These are phyloP conservation scores for Laothoe populi DNA, from an alignment of 2,888 invertebrate genomes.

Conservation along the genomic window DNA sequence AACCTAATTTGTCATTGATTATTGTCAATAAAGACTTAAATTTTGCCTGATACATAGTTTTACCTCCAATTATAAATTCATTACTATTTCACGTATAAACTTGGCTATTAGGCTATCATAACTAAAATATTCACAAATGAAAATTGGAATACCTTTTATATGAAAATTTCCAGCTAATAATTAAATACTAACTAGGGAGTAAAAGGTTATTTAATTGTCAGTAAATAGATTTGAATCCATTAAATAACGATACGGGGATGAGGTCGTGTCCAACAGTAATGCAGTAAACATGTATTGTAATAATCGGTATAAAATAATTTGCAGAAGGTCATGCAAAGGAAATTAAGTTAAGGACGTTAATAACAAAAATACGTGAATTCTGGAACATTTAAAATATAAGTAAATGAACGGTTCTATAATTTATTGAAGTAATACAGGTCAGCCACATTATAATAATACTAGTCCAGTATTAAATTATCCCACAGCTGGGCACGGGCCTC, in stretches of 20 bases:
- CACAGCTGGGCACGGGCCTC: too few relatives aligned
- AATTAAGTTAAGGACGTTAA: background rate
- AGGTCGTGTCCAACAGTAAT: background rate
- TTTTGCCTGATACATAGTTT: conserved; percentile 21
- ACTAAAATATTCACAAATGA: background rate
- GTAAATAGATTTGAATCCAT: background rate
- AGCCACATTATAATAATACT: too few relatives aligned
- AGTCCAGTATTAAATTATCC: too few relatives aligned
- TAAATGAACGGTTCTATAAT: too few relatives aligned
- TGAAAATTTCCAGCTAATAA: background rate
- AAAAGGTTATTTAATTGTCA: background rate
- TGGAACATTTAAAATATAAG: too few relatives aligned
- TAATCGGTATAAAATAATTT: conserved; percentile 14
- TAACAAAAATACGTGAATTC: background rate
- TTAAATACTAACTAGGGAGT: too few relatives aligned
- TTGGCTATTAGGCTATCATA: background rate
- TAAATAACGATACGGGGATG: background rate
- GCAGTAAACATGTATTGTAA: conserved; percentile 11
- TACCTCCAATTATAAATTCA: background rate
- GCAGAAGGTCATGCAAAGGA: conserved; percentile 1
- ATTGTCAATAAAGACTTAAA: conserved; percentile 36
- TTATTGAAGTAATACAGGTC: too few relatives aligned
- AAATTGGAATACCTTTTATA: background rate
- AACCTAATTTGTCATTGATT: conserved; percentile 56
- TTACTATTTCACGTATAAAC: background rate